phyloP scores from a whole-genome alignment of 2,113 vertebrate species.

The Daboia siamensis region DNA sequence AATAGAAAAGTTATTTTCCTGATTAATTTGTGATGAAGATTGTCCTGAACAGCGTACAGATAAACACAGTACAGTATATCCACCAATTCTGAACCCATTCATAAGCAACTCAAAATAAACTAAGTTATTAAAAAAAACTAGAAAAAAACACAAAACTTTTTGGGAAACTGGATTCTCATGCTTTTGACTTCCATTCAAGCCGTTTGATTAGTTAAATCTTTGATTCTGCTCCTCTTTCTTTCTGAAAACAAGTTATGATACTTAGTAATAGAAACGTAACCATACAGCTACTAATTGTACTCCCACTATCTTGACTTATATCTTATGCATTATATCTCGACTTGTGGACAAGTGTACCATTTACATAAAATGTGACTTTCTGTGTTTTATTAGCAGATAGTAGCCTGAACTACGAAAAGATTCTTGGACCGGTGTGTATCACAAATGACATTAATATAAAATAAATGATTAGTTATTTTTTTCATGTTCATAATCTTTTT shows the following conservation, averaged over 20 bases:
- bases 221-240: not conserved
- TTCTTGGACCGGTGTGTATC: not conserved
- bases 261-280: not conserved
- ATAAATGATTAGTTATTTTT: not conserved
- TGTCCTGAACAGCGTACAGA: not conserved
- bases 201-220: not conserved
- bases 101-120: not conserved
- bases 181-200: not conserved
- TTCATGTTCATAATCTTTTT: not conserved
- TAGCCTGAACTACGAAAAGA: not conserved
- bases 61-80: not conserved
- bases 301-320: not conserved
- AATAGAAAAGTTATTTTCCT: not conserved
- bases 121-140: not conserved
- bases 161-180: not conserved
- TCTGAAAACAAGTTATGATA: not conserved
- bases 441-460: not conserved
- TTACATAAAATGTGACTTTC: not conserved
- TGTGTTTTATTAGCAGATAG: not conserved
- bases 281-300: not conserved
- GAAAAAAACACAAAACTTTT: not conserved
- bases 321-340: not conserved
- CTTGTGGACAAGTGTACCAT: not conserved
- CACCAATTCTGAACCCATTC: not conserved
- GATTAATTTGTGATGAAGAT: not conserved